A percentile compares a stretch with the other conserved stretches of the same genome.
Conservation (phyloP, 2,797 vertebrate species). For the Brachyrhaphis roseni region DNA sequence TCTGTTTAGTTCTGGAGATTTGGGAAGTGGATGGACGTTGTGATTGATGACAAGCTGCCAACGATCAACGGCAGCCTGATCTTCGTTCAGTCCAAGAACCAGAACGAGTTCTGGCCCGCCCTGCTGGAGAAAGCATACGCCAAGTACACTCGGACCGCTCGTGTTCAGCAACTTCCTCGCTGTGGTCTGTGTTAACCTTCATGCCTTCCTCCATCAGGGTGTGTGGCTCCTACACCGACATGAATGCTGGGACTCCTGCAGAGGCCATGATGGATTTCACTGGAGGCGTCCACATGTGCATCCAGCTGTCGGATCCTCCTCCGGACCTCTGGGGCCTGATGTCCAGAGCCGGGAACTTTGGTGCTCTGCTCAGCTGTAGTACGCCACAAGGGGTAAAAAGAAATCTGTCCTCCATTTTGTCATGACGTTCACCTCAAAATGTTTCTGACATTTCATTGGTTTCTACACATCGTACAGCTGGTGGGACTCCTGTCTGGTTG, state of each 20-base stretch:
- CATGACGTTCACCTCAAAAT: not conserved
- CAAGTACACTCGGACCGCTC: slow-evolving; percentile 79
- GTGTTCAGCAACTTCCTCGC: not conserved
- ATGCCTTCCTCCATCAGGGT: slow-evolving; percentile 70
- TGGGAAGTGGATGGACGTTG: slow-evolving; percentile 80
- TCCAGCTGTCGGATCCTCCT: slow-evolving; percentile 74
- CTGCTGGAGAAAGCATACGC: slow-evolving; percentile 92
- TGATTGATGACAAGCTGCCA: slow-evolving; percentile 82
- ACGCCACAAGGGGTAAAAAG: slow-evolving; percentile 77
- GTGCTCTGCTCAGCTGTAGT: slow-evolving; percentile 84
- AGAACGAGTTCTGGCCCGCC: slow-evolving; percentile 88
- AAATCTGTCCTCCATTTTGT: not conserved
- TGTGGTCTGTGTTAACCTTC: not conserved
- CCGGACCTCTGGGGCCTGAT: slow-evolving; percentile 83
- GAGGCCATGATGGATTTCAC: slow-evolving; percentile 91
- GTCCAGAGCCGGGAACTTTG: slow-evolving; percentile 72
- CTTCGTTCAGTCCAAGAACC: slow-evolving; percentile 84
- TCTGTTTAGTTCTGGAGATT: slow-evolving; percentile 81
- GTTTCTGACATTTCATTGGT: not conserved
- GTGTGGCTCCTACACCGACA: slow-evolving; percentile 88
- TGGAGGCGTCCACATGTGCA: slow-evolving; percentile 82
- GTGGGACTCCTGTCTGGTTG: too few relatives aligned
- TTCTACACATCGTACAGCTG: not conserved
- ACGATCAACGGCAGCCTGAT: slow-evolving; percentile 69
- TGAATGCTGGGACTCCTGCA: slow-evolving; percentile 81